phyloP scores from a whole-genome alignment of 2,797 vertebrate genomes.

The Artibeus lituratus region DNA sequence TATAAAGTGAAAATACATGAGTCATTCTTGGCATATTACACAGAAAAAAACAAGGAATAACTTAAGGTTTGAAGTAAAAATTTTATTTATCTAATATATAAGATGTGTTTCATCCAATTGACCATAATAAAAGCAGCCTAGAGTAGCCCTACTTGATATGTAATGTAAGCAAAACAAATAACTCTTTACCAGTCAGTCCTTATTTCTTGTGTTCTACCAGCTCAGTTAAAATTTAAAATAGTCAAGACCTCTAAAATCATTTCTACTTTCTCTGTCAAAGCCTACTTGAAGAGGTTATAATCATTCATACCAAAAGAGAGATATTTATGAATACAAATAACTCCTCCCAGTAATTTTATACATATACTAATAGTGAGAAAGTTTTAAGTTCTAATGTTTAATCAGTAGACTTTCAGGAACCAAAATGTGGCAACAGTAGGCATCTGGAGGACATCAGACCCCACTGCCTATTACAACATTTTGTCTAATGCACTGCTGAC shows the following conservation, averaged over 20 bases:
- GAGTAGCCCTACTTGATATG: neutral
- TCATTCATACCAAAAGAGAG: neutral
- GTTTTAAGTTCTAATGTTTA: neutral
- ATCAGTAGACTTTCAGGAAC: neutral
- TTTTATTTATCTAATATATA: neutral
- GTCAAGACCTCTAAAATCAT: neutral
- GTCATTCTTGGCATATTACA: neutral
- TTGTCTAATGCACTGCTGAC: neutral
- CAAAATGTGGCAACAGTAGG: neutral
- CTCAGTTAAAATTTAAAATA: slow-evolving; percentile 12
- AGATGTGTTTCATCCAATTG: neutral
- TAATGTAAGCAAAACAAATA: neutral
- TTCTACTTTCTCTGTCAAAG: neutral
- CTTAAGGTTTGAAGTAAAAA: neutral
- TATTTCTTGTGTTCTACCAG: neutral
- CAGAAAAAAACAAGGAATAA: neutral
- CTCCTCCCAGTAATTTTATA: neutral
- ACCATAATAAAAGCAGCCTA: neutral
- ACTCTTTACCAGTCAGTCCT: neutral
- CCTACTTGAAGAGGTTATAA: neutral
- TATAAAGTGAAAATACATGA: neutral
- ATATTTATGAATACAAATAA: neutral
- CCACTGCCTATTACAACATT: neutral
- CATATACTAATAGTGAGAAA: neutral
- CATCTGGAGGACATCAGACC: neutral